These are phyloP conservation scores for Chrysolophus pictus DNA, from an alignment of 2,797 vertebrate species.

Conservation along the genomic window DNA sequence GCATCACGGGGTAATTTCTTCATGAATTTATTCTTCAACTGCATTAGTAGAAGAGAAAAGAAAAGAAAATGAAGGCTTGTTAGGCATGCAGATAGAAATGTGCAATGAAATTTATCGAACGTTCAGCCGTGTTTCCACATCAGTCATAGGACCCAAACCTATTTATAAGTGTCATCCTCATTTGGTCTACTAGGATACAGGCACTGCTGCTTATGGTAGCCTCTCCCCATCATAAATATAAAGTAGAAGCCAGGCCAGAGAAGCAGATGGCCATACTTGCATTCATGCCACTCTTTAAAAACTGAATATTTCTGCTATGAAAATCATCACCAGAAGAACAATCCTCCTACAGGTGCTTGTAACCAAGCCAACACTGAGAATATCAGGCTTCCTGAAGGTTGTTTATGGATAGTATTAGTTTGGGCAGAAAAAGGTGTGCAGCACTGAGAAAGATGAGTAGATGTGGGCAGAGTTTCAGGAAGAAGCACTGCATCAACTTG, in stretches of 20 bases:
- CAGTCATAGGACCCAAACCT: not conserved
- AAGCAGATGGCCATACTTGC: too few relatives aligned
- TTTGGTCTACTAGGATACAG: not conserved
- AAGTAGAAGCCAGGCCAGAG: not conserved
- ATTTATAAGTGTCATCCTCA: not conserved
- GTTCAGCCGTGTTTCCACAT: not conserved
- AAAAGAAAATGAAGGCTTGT: not conserved
- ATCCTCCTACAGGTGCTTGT: rapidly evolving
- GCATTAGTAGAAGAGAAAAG: not conserved
- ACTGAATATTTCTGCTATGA: not conserved
- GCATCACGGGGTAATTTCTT: slow-evolving; percentile 98
- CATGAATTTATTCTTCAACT: slow-evolving; percentile 99
- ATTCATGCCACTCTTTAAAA: not conserved
- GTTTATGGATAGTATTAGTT: not conserved
- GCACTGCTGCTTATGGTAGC: not conserved
- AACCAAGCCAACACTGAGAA: not conserved
- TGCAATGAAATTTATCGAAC: too few relatives aligned
- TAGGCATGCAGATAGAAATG: rapidly evolving
- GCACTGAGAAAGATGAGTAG: not conserved
- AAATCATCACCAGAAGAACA: not conserved
- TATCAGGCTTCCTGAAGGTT: not conserved
- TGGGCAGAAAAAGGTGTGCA: not conserved
- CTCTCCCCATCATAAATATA: not conserved
- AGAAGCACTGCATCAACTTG: not conserved
- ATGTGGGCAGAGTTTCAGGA: not conserved